Evolutionary conservation across 2,113 vertebrate genomes (phyloP), one percentile per base, ranked within the genome.

Genomic region (Scomber scombrus): DNA sequence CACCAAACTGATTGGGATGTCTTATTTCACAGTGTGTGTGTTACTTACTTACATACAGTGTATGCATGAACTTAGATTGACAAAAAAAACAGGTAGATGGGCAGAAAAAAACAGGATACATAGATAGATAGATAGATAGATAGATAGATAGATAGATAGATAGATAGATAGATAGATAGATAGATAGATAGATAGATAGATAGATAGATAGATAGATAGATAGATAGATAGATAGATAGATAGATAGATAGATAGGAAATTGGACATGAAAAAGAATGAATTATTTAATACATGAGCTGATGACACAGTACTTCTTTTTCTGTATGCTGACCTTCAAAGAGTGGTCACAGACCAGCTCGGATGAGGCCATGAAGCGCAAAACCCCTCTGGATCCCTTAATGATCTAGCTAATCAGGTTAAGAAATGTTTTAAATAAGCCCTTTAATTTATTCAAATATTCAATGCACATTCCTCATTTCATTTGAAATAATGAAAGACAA

Each of bases 391-490:
- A 86, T 80, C 86, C 75, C 34, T 71, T 92, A 87, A 89, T 91
- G 82, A 94, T 92, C 80, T 63, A 55, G 88, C 84, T 90, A 91
- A 93, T 91, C 85, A 85, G 70, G 82, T 86, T 75, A 85, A 80
- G 82, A 89, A 88, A 91, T 82, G 77, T 85, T 90, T 90, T 77
- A 85, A 90, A 89, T 85, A 68, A 85, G 65, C 58, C 65, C 52
- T 80, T 85, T 93, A 87, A 94, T 92, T 78, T 87, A 92, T 93
- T 93, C 78, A 92, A 81, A 84, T 92, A 92, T 93, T 90, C 91
- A 60, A 60, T 52, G 78, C 84, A 88, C 84, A 91, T 89, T 91
- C 83, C 82, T 88, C 84, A 88, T 91, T 94, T 93, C 72, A 89
- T 89, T 89, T 73, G 76, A 92, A 91, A 91, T 92, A 91, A 93